Percentiles rank a stretch among this genome's conserved stretches.
phyloP scores from a whole-genome alignment of 2,797 vertebrate genomes.

The Phrynocephalus vlangalii region DNA sequence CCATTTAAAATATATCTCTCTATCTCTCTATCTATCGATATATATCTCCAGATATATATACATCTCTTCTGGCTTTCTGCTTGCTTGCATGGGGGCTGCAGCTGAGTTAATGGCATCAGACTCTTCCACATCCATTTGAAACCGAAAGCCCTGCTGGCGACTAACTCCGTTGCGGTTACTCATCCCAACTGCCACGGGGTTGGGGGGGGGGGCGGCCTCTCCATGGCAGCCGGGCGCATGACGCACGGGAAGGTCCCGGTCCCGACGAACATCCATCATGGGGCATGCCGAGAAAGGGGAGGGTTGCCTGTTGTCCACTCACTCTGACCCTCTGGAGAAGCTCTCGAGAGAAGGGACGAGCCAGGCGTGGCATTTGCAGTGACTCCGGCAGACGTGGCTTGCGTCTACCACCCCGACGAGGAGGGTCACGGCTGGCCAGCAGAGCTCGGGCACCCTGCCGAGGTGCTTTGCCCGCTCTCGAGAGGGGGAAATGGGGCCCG shows the following conservation, averaged over 20 bases:
- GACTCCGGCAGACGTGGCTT: too few relatives aligned
- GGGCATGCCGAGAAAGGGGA: slow-evolving; percentile 74
- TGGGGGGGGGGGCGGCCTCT: slow-evolving; percentile 77
- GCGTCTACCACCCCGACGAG: neutral
- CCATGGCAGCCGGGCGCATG: slow-evolving; percentile 74
- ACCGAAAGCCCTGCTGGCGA: slow-evolving; percentile 63
- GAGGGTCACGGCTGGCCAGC: neutral
- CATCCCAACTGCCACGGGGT: slow-evolving; percentile 68
- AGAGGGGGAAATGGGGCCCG: too few relatives aligned
- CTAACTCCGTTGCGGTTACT: slow-evolving; percentile 87
- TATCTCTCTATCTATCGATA: neutral
- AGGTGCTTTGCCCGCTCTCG: too few relatives aligned
- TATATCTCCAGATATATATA: slow-evolving; percentile 31
- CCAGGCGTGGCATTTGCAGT: too few relatives aligned
- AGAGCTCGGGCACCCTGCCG: too few relatives aligned
- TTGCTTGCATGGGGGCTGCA: slow-evolving; percentile 99
- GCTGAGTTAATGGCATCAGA: slow-evolving; percentile 81
- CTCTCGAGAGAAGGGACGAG: too few relatives aligned
- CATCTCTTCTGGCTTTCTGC: slow-evolving; percentile 84
- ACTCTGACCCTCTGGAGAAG: neutral
- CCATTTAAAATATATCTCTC: slow-evolving; percentile 70
- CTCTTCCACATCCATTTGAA: slow-evolving; percentile 81
- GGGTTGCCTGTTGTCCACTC: neutral
- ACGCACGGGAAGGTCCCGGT: slow-evolving; percentile 43
- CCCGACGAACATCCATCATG: slow-evolving; percentile 47